These are phyloP conservation scores for Drosophila athabasca DNA, from an alignment of 1,140 invertebrate genomes.

Conservation along the genomic window DNA sequence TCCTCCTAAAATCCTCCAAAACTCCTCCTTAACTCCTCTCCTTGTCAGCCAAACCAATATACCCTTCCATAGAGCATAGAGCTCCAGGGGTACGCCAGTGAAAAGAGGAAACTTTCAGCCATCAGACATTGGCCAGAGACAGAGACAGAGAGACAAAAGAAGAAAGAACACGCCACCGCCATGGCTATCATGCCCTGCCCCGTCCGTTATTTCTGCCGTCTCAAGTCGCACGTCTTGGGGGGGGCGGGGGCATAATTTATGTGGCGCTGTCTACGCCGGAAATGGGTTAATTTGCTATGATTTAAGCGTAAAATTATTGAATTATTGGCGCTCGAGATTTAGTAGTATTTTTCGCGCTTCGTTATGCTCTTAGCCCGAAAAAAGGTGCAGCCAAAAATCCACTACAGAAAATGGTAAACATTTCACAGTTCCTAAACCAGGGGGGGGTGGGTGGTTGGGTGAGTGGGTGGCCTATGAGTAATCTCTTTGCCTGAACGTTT, in stretches of 20 bases:
- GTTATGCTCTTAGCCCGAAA: constrained; percentile 23
- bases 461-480: constrained; percentile 37
- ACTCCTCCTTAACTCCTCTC: no score
- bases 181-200: constrained; percentile 14
- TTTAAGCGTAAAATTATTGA: constrained; percentile 82
- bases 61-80: neutral
- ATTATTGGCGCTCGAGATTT: constrained; percentile 74
- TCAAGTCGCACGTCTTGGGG: constrained; percentile 37
- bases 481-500: constrained; percentile 28
- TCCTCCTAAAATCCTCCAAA: no score
- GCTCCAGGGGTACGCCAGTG: neutral
- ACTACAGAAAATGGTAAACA: constrained; percentile 2
- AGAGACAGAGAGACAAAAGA: neutral
- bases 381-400: constrained; percentile 44
- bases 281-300: constrained; percentile 82
- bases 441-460: neutral
- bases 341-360: constrained; percentile 58
- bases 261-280: constrained; percentile 78
- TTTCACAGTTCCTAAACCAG: no score
- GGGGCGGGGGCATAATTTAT: constrained; percentile 65
- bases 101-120: neutral
- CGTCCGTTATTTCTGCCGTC: no score
- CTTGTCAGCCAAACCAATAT: neutral
- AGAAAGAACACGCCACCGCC: neutral
- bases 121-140: neutral